A percentile compares a stretch with the other conserved stretches of the same genome.
These are phyloP conservation scores for Gymnosoma rotundatum DNA, from an alignment of 2,888 invertebrate genomes.

Conservation along the genomic window DNA sequence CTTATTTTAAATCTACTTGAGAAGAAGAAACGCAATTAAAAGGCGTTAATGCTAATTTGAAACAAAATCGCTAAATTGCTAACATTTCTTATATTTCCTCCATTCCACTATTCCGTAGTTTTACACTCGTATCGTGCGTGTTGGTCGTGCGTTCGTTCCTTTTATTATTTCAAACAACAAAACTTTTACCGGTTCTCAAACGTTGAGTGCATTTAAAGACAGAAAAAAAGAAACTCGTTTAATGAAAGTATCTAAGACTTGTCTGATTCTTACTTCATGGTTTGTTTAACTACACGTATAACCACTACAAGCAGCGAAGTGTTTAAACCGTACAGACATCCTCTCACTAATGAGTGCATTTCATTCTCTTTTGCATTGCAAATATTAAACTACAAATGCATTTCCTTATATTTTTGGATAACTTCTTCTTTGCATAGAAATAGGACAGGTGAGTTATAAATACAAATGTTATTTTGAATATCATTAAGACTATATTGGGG, in stretches of 20 bases:
- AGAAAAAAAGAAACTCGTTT: too few relatives aligned
- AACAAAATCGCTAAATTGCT: background rate
- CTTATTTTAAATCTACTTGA: too few relatives aligned
- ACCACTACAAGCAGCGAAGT: background rate
- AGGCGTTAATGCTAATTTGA: too few relatives aligned
- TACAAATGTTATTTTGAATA: too few relatives aligned
- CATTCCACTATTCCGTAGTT: background rate
- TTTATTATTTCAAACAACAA: background rate
- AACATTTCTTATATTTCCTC: background rate
- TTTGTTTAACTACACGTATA: conserved; percentile 21
- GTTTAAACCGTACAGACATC: background rate
- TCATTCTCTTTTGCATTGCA: background rate
- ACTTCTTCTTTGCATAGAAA: too few relatives aligned
- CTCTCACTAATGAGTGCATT: background rate
- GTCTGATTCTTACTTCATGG: conserved; percentile 41
- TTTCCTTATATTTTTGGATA: conserved; percentile 7
- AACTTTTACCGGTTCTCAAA: too few relatives aligned
- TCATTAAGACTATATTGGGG: too few relatives aligned
- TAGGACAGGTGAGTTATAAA: too few relatives aligned
- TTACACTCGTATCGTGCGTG: background rate
- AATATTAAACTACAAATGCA: conserved; percentile 15
- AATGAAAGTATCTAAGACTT: conserved; percentile 49
- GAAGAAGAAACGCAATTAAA: background rate
- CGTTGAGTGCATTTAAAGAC: too few relatives aligned
- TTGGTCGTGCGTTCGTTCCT: background rate